Evolutionary conservation across 2,888 invertebrate genomes (phyloP).

Genomic region (Limnephilus marmoratus): DNA sequence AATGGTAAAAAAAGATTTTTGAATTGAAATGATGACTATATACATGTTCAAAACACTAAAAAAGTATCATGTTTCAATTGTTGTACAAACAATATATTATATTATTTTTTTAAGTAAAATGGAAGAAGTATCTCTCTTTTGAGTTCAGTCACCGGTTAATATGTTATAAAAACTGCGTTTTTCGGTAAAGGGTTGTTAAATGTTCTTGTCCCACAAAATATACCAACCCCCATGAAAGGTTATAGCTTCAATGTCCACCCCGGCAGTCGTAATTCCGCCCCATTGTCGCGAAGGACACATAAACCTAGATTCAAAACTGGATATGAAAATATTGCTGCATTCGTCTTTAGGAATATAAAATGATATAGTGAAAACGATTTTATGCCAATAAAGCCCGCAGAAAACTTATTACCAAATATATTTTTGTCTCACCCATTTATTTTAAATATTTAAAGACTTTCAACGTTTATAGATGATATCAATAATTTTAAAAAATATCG

Average conservation of each 20-base stretch:
- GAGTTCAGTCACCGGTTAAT: neutral
- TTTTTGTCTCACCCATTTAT: too few species aligned
- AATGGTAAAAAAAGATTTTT: neutral
- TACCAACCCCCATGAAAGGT: neutral
- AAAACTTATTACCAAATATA: too few species aligned
- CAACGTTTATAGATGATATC: too few species aligned
- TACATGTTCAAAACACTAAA: neutral
- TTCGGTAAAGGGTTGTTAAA: neutral
- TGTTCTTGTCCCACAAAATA: neutral
- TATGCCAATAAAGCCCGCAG: neutral
- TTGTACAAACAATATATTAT: neutral
- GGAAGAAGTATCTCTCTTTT: neutral
- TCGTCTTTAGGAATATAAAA: neutral
- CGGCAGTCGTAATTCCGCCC: neutral
- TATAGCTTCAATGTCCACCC: neutral
- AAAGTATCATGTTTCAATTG: neutral
- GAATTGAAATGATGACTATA: neutral
- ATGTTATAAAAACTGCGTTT: neutral
- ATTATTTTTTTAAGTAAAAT: too few species aligned
- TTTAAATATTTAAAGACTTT: too few species aligned
- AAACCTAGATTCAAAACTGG: neutral
- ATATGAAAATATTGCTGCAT: neutral
- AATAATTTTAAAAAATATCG: too few species aligned
- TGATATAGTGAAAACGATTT: neutral
- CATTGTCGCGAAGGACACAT: neutral